Evolutionary conservation across 2,797 vertebrate genomes (phyloP).

Genomic region (Rhynchotus rufescens): DNA sequence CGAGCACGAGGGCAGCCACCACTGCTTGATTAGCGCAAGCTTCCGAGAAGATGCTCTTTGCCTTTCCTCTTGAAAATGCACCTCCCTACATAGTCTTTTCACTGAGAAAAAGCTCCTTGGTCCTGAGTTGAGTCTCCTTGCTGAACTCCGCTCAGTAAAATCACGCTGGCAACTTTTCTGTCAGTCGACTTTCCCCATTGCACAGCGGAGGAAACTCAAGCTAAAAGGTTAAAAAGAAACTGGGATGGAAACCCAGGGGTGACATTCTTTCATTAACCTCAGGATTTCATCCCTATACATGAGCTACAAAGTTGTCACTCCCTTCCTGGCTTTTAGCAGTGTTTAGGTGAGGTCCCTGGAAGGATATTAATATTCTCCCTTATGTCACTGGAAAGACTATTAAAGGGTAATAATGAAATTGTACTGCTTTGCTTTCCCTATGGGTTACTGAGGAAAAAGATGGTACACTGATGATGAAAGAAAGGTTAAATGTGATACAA

Average conservation of each 20-base stretch:
- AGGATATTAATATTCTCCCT: conserved; percentile 65
- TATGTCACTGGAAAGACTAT: conserved; percentile 48
- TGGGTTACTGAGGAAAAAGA: conserved; percentile 48
- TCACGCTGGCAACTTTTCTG: fast-evolving
- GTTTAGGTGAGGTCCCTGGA: conserved; percentile 56
- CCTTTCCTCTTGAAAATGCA: not conserved
- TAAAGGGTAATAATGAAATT: conserved; percentile 51
- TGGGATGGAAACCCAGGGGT: conserved; percentile 14
- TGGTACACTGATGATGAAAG: conserved; percentile 57
- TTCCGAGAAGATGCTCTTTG: not conserved
- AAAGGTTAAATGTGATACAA: conserved; percentile 59
- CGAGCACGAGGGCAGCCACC: not conserved
- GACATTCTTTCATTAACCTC: conserved; percentile 41
- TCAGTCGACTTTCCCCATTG: not conserved
- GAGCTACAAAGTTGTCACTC: conserved; percentile 33
- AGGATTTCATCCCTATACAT: conserved; percentile 32
- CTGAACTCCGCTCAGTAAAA: not conserved
- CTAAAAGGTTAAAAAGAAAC: conserved; percentile 28
- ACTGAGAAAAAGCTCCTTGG: not conserved
- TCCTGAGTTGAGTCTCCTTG: not conserved
- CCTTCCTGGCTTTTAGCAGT: conserved; percentile 4
- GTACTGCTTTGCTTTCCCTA: conserved; percentile 58
- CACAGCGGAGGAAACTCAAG: not conserved
- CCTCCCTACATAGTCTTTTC: not conserved
- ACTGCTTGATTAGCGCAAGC: not conserved